These are phyloP conservation scores for Hypomecis atomaria DNA, from an alignment of 2,888 invertebrate species.

Conservation along the genomic window DNA sequence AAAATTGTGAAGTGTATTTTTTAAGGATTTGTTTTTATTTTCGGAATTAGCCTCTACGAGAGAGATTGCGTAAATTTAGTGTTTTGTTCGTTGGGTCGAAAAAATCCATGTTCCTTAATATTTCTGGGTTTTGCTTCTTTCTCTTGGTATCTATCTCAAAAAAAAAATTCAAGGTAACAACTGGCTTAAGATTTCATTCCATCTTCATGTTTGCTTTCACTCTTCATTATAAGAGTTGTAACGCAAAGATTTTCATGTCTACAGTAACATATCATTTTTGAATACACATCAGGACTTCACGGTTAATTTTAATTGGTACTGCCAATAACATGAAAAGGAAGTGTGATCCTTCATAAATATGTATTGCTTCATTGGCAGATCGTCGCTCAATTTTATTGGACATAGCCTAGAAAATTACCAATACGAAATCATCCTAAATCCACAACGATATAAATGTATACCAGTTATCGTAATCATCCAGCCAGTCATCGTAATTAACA, in stretches of 20 bases:
- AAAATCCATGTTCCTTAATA: too few species aligned
- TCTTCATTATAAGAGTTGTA: too few species aligned
- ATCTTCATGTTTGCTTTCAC: too few species aligned
- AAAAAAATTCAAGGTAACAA: too few species aligned
- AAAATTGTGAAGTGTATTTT: slow-evolving; percentile 2
- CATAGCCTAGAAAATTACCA: background rate
- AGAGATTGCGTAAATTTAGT: too few species aligned
- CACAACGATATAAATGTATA: background rate
- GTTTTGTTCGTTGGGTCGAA: too few species aligned
- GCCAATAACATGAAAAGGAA: slow-evolving; percentile 7
- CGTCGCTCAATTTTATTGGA: slow-evolving; percentile 1
- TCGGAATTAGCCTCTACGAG: too few species aligned
- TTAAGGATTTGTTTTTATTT: background rate
- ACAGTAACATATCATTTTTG: background rate
- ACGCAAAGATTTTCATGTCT: background rate
- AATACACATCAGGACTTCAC: background rate
- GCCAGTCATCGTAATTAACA: too few species aligned
- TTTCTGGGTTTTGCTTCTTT: too few species aligned
- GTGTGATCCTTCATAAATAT: slow-evolving; percentile 8
- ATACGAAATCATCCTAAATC: background rate
- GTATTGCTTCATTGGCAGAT: background rate
- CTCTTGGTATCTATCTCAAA: too few species aligned
- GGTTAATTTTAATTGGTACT: background rate
- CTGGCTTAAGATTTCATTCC: too few species aligned
- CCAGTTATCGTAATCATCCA: background rate